These are phyloP conservation scores for Aproaerema taeniolella DNA, from an alignment of 2,888 invertebrate species.

Conservation along the genomic window DNA sequence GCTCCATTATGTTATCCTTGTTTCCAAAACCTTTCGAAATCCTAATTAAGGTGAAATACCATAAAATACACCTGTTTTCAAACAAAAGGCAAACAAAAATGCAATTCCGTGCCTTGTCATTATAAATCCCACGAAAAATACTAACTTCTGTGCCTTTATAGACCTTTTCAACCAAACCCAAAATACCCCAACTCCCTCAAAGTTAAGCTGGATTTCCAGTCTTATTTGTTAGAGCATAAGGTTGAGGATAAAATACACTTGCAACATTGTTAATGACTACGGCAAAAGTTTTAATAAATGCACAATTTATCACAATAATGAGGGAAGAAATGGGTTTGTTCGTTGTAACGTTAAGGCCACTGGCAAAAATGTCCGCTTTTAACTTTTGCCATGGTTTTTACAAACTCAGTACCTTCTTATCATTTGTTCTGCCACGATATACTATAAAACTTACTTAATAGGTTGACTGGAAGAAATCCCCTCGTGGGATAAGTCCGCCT, in stretches of 20 bases:
- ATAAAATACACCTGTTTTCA: slow-evolving; percentile 40
- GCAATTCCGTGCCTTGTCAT: slow-evolving; percentile 62
- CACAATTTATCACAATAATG: slow-evolving; percentile 46
- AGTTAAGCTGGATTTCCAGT: background rate
- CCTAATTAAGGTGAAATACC: slow-evolving; percentile 39
- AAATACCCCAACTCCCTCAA: slow-evolving; percentile 16
- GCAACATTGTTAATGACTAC: slow-evolving; percentile 20
- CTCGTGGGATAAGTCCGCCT: too few species aligned
- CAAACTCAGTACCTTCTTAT: too few species aligned
- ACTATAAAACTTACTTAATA: too few species aligned
- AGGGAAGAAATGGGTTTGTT: slow-evolving; percentile 28
- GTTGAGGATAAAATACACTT: background rate
- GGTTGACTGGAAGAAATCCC: too few species aligned
- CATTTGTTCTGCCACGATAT: too few species aligned
- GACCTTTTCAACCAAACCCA: slow-evolving; percentile 16
- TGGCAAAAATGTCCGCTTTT: too few species aligned
- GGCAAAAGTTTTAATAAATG: slow-evolving; percentile 51
- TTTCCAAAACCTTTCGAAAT: slow-evolving; percentile 11
- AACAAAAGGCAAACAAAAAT: slow-evolving; percentile 52
- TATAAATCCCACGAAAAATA: slow-evolving; percentile 63
- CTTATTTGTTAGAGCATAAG: background rate
- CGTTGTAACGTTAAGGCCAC: too few species aligned
- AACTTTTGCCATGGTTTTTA: too few species aligned
- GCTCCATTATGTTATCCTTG: too few species aligned
- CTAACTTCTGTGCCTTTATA: slow-evolving; percentile 52